phyloP scores from a whole-genome alignment of 2,113 vertebrate species.

The Chlorodrepanis virens region DNA sequence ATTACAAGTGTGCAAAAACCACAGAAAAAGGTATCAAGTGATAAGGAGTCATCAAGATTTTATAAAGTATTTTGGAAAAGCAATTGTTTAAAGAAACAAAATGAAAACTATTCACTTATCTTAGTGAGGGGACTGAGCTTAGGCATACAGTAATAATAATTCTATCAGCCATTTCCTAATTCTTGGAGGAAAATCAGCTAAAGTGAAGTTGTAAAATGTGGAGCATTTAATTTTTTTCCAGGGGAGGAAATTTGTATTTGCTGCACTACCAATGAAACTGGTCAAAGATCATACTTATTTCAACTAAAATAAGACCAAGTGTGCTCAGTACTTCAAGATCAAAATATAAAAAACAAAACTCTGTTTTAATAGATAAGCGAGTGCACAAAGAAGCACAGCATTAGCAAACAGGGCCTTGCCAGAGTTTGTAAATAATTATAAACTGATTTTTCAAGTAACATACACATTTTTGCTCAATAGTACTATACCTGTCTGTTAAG shows the following conservation, averaged over 20 bases:
- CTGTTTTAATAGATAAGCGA: not conserved
- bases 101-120: not conserved
- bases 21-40: not conserved
- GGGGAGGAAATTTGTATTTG: not conserved
- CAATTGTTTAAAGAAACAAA: not conserved
- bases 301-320: not conserved
- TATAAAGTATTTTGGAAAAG: not conserved
- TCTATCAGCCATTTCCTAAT: not conserved
- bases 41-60: not conserved
- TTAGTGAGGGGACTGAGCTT: not conserved
- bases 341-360: not conserved
- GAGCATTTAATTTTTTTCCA: not conserved
- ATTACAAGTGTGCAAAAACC: not conserved
- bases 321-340: not conserved
- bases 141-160: not conserved
- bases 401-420: not conserved
- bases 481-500: slow-evolving; percentile 88
- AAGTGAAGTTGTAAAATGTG: not conserved
- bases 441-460: not conserved
- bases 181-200: not conserved
- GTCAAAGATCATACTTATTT: not conserved
- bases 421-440: not conserved
- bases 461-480: not conserved
- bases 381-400: not conserved
- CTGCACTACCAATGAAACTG: not conserved